Evolutionary conservation across 2,888 invertebrate genomes (phyloP), one percentile per base, ranked within the genome.

Genomic region (Rhorus exstirpatorius): DNA sequence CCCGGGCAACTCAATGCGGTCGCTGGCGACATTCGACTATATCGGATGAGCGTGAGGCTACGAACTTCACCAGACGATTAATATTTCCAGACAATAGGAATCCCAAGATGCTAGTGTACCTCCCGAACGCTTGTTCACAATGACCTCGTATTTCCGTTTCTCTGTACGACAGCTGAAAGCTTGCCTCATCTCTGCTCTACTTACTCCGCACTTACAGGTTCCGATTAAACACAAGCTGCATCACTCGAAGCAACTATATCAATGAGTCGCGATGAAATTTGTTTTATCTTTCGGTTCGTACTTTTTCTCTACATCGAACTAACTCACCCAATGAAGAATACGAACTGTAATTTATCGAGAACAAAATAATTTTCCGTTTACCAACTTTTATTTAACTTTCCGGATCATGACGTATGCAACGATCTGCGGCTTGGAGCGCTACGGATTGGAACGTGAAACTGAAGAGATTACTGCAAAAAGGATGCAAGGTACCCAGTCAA

Each of bases 11-110:
- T 58, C 63, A 63, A 70, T 55, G 60, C 53, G 63, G 61, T 51
- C 68, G 61, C 46, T 61, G 68, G 68, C 68, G 74, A 63, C 74
- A 75, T 78, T 82, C 77, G 83, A 65, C 68, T 53, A 70, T 58
- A 44, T 19, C 46, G 67, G 67, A 75, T 58, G 74, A 65, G 58
- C 71, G n/a, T 67, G 60, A 44, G 81, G 67, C 72, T 78, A 75
- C 81, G 86, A 88, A 90, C 86, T 89, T 89, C 84, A 85, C 85
- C 84, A 78, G 84, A 81, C 89, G 89, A 90, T 90, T 90, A 90
- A 90, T 90, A 90, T 88, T 90, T 89, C 88, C 88, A 88, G 89
- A 90, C 90, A 90, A 89, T 90, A 71, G 86, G 88, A 82, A 77
- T 83, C 86, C 85, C 85, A 84, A 46, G 70, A 44, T 53, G 68